Evolutionary conservation across 2,113 vertebrate species (phyloP).

Genomic region (Nothobranchius furzeri): DNA sequence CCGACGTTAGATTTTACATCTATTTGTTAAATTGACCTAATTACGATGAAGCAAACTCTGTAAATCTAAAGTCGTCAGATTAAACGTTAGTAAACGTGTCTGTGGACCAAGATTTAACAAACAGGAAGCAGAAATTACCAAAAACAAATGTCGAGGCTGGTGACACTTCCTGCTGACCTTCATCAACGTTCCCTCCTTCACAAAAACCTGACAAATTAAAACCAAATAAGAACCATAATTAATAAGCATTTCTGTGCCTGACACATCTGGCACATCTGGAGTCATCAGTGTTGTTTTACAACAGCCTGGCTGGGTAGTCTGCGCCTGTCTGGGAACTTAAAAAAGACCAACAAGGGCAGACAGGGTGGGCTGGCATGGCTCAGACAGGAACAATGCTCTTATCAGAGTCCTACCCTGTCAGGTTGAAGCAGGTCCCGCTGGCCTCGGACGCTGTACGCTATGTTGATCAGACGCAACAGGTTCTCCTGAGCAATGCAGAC

Average conservation of each 20-base stretch:
- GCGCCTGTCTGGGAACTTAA: slow-evolving; percentile 38
- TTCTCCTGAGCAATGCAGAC: slow-evolving; percentile 83
- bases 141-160: slow-evolving; percentile 92
- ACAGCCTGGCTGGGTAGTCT: slow-evolving; percentile 45
- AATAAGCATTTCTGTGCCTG: slow-evolving; percentile 25
- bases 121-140: slow-evolving; percentile 82
- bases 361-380: slow-evolving; percentile 35
- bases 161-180: slow-evolving; percentile 89
- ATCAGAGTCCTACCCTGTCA: slow-evolving; percentile 88
- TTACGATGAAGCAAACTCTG: background rate
- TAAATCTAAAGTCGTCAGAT: background rate
- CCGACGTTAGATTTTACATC: slow-evolving; percentile 25
- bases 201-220: slow-evolving; percentile 83
- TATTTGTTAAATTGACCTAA: slow-evolving; percentile 9
- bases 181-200: slow-evolving; percentile 96
- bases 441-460: slow-evolving; percentile 89
- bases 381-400: slow-evolving; percentile 71
- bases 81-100: background rate
- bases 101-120: background rate
- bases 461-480: slow-evolving; percentile 90
- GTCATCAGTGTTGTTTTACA: slow-evolving; percentile 31
- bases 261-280: slow-evolving; percentile 17
- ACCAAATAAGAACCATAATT: background rate
- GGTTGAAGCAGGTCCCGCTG: slow-evolving; percentile 87
- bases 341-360: slow-evolving; percentile 56